These are phyloP conservation scores for Gibbula magus DNA, from an alignment of 2,888 invertebrate species.

Conservation along the genomic window DNA sequence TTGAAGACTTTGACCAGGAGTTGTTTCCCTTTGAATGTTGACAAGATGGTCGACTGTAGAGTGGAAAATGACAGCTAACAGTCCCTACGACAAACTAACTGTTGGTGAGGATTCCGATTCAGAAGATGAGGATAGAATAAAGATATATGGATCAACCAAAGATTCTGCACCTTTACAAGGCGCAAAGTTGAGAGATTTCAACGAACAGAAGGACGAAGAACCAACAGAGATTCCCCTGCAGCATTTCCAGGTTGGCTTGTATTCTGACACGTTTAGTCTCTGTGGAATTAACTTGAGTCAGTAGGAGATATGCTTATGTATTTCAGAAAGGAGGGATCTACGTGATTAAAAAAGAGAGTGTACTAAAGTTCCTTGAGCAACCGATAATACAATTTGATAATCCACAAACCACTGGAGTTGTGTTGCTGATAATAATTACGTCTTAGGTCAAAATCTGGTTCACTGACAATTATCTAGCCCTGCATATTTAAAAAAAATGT, in stretches of 20 bases:
- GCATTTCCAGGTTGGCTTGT: slow-evolving; percentile 9
- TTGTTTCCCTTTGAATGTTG: slow-evolving; percentile 12
- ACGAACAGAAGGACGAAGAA: not conserved
- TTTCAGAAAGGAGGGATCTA: too few species aligned
- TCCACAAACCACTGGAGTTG: too few species aligned
- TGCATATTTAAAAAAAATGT: too few species aligned
- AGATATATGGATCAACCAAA: slow-evolving; percentile 83
- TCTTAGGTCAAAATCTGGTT: too few species aligned
- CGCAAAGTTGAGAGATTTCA: not conserved
- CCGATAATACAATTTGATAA: too few species aligned
- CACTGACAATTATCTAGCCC: too few species aligned
- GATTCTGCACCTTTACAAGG: slow-evolving; percentile 81
- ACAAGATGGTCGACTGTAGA: slow-evolving; percentile 5
- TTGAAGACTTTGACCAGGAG: not conserved
- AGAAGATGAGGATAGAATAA: slow-evolving; percentile 88
- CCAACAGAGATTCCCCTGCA: slow-evolving; percentile 12
- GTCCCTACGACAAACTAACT: not conserved
- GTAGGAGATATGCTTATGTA: too few species aligned
- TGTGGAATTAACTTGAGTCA: too few species aligned
- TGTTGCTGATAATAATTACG: too few species aligned
- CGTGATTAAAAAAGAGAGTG: too few species aligned
- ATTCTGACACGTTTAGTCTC: too few species aligned
- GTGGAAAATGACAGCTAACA: slow-evolving; percentile 18
- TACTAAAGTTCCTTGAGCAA: too few species aligned
- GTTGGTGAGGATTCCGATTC: slow-evolving; percentile 53